Base-by-base conservation (phyloP, 2,888 invertebrate species). In the Eupeodes latifasciatus region DNA sequence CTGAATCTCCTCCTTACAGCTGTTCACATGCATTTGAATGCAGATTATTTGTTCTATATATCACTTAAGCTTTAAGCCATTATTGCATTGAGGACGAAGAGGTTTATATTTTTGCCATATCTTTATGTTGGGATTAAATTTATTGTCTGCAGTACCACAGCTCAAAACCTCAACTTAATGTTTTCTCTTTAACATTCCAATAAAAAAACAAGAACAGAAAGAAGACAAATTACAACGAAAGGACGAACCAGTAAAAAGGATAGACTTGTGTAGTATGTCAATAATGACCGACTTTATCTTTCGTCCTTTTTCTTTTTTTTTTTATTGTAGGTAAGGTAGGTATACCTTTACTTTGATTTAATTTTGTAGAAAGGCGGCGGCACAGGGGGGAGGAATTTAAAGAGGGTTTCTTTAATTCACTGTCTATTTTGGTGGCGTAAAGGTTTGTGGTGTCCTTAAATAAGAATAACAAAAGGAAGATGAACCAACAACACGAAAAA, bases 251-350 rank as follows among this genome's bases (percentile, higher is more conserved):
- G 40, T 5, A 40, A 40, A 61, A 14, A 44, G 40, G 57, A 59
- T 66, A 59, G 59, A 59, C 55, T 51, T 72, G 27, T 27, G 27
- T 27, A 72, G 51, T 78, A 16, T 77, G 81, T 51, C 85, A 77
- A 81, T 85, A 85, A 85, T 85, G 81, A 61, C 64, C 59, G 72
- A 77, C 77, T 72, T 83, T 71, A 80, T 75, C 81, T 66, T 59
- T 67, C 40, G 40, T 40, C 40, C 40, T 40, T 40, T 40, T 7
- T 40, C 4, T 2, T 3, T 27, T 27, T 27, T 27, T 27, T 27
- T 27, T 27, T 27, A 27, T 27, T 27, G 27, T 27, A 27, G 27
- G 27, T 27, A 27, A 27, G 27, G 27, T 27, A 36, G 44, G 44
- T 51, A 9, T 19, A 19, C 74, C 62, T 36, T 76, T 76, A 51